Evolutionary conservation across 2,888 invertebrate species (phyloP).

Genomic region (Lasioglossum zephyrum): DNA sequence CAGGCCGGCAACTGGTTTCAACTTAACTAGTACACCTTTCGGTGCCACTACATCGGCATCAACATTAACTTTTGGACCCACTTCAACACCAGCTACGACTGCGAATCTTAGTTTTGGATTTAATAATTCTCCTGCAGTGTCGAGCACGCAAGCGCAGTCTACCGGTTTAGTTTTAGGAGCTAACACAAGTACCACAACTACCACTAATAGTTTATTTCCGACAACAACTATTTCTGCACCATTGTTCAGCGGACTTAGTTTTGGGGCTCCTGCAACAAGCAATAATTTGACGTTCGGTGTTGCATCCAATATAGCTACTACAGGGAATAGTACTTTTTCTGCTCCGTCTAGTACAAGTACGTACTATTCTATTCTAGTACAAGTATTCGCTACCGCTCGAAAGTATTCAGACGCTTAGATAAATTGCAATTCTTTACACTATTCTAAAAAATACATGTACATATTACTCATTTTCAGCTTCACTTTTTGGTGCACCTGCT

Average conservation of each 20-base stretch:
- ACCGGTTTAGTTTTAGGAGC: slow-evolving; percentile 77
- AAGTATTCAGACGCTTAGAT: too few species aligned
- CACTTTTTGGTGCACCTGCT: slow-evolving; percentile 73
- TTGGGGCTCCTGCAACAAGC: slow-evolving; percentile 78
- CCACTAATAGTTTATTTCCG: slow-evolving; percentile 70
- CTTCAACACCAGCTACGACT: slow-evolving; percentile 69
- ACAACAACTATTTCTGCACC: slow-evolving; percentile 74
- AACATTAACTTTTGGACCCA: slow-evolving; percentile 74
- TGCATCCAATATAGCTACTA: slow-evolving; percentile 73
- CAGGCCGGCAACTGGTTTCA: slow-evolving; percentile 56
- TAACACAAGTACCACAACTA: slow-evolving; percentile 59
- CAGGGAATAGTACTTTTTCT: slow-evolving; percentile 75
- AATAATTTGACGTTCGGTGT: slow-evolving; percentile 80
- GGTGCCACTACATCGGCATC: slow-evolving; percentile 69
- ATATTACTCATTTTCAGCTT: slow-evolving; percentile 63
- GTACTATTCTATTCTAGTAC: background rate
- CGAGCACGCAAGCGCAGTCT: slow-evolving; percentile 67
- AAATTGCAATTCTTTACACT: background rate
- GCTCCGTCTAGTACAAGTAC: slow-evolving; percentile 70
- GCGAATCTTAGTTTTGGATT: slow-evolving; percentile 75
- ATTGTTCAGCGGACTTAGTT: slow-evolving; percentile 75
- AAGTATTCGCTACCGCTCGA: too few species aligned
- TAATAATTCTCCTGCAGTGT: slow-evolving; percentile 66
- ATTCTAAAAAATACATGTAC: background rate
- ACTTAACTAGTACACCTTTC: slow-evolving; percentile 71